Base-by-base conservation (phyloP, 2,113 vertebrate genomes). In the Theropithecus gelada region DNA sequence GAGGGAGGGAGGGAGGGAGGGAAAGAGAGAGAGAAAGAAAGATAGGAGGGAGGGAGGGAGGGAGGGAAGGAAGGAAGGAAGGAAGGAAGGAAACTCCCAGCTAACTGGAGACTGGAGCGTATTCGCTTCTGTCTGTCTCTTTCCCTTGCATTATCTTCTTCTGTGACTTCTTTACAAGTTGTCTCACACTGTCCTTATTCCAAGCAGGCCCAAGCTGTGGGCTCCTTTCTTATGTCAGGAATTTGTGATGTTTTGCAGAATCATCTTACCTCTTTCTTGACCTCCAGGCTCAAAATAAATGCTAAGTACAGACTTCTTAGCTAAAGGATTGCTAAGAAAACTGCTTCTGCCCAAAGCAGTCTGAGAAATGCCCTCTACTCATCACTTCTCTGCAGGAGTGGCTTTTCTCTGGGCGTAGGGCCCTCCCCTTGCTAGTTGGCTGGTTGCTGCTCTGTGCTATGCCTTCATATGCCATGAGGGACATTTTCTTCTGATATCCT, bases 11-110 rank as follows among this genome's bases (percentile, higher is more conserved):
- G 43, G 43, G 43, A 7, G 43, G 14, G 14, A 50, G 4, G 2
- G 1, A 5, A 52, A 4, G 50, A 16, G 17, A 5, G 16, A 52
- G 17, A 5, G 17, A 52, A 17, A 0, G 1, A 52, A 17, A 1
- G 5, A 16, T 40, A 17, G 5, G 50, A 52, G 6, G 17, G 17
- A 55, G 5, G 48, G 48, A 55, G 6, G 17, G 17, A 55, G 6
- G 5, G 2, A 55, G 6, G 6, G 6, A 55, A 6, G 5, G 52
- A 52, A 18, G 18, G 17, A 55, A 5, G 48, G 12, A 48, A 52
- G 4, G 50, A 52, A 17, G 16, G 16, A 52, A 55, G 18, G 52
- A 0, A 5, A 20, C 38, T 6, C 48, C 50, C 73, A 78, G 40
- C 27, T 61, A 11, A 8, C 2, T 6, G 4, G 40, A 9, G 18